phyloP scores from a whole-genome alignment of 2,888 invertebrate genomes.

The Orthosia gothica region DNA sequence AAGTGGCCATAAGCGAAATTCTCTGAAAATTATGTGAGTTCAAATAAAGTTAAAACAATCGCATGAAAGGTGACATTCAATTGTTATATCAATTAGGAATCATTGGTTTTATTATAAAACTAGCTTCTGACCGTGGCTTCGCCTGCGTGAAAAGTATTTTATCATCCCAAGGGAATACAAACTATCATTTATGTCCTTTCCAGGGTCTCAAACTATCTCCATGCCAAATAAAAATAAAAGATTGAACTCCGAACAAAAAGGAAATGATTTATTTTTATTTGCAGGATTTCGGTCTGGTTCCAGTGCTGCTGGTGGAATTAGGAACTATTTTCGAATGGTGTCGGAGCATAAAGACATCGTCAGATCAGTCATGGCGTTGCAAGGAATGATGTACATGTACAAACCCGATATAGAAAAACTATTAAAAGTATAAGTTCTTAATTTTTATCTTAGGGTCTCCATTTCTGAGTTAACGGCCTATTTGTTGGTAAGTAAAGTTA shows the following conservation, averaged over 20 bases:
- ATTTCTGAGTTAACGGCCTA: neutral
- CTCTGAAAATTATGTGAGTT: no score
- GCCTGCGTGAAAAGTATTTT: no score
- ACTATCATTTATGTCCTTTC: no score
- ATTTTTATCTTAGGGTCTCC: neutral
- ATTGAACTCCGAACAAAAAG: neutral
- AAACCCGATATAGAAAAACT: slow-evolving; percentile 93
- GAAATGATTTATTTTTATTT: slow-evolving; percentile 3
- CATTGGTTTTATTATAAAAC: no score
- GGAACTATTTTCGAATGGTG: slow-evolving; percentile 94
- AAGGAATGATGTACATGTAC: slow-evolving; percentile 94
- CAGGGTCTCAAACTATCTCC: no score
- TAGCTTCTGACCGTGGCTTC: no score
- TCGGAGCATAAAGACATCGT: slow-evolving; percentile 96
- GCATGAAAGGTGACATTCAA: no score
- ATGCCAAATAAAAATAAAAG: neutral
- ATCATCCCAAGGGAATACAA: no score
- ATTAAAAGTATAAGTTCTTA: slow-evolving; percentile 82
- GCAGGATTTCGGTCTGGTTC: slow-evolving; percentile 81
- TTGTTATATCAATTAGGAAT: no score
- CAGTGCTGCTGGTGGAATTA: slow-evolving; percentile 76
- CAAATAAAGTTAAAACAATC: no score
- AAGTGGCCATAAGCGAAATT: no score
- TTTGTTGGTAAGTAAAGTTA: neutral
- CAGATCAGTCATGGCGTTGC: slow-evolving; percentile 94